Percentiles rank a stretch among this genome's conserved stretches.
Evolutionary conservation across 2,888 invertebrate genomes (phyloP).

Genomic region (Watsonalla cultraria): DNA sequence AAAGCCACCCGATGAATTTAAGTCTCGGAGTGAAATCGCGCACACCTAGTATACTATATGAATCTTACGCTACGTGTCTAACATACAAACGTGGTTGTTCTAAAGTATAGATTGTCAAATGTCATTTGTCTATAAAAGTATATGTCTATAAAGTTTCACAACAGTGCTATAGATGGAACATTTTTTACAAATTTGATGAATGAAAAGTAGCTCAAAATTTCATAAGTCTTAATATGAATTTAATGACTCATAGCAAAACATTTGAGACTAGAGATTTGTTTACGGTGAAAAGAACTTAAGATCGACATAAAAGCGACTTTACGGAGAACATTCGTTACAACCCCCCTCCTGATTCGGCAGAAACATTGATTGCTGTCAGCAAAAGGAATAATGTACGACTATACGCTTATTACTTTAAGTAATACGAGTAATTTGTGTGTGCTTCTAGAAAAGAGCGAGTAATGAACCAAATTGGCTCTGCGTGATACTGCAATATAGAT

Average conservation of each 20-base stretch:
- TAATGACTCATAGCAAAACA: background rate
- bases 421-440: background rate
- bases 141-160: background rate
- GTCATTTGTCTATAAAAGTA: no score
- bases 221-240: background rate
- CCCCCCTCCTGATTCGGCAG: constrained; percentile 39
- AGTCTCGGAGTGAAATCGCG: no score
- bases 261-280: background rate
- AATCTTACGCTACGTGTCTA: no score
- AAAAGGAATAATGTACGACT: constrained; percentile 21
- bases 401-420: constrained; percentile 2
- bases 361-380: constrained; percentile 30
- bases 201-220: background rate
- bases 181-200: background rate
- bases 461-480: background rate
- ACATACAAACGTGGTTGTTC: no score
- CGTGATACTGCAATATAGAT: constrained; percentile 1
- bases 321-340: constrained; percentile 5
- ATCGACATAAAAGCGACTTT: background rate
- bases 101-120: no score
- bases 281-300: background rate
- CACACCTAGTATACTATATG: no score
- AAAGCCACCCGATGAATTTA: no score
- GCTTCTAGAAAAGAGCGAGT: background rate
- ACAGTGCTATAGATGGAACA: background rate